These are phyloP conservation scores for Chiridota heheva DNA, from an alignment of 35 echinoderm and acorn worm genomes.

Conservation along the genomic window DNA sequence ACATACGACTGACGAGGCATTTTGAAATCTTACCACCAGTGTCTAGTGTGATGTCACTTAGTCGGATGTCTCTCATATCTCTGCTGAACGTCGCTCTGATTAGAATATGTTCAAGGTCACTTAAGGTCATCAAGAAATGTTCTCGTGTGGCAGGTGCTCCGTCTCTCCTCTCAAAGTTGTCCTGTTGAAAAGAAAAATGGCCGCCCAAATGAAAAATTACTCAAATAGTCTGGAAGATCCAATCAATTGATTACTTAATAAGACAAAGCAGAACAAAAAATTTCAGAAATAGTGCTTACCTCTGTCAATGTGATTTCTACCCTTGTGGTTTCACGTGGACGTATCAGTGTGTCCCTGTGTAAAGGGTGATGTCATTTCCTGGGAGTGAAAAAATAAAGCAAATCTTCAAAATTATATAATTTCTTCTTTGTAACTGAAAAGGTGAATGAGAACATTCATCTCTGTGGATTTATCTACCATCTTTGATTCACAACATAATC, in stretches of 20 bases:
- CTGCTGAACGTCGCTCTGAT: constrained; percentile 75
- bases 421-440: no score
- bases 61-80: constrained; percentile 53
- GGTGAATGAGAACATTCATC: no score
- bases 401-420: no score
- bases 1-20: not conserved
- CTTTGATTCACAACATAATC: no score
- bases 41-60: constrained; percentile 77
- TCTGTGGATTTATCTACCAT: no score
- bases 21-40: constrained; percentile 53
- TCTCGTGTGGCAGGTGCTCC: constrained; percentile 60
- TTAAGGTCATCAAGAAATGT: constrained; percentile 79
- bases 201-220: not conserved
- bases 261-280: not conserved
- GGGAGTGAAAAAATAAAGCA: constrained; percentile 26
- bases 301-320: constrained; percentile 65
- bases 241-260: not conserved
- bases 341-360: constrained; percentile 44
- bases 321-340: constrained; percentile 45
- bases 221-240: not conserved
- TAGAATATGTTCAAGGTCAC: constrained; percentile 83
- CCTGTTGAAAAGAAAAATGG: constrained; percentile 36
- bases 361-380: constrained; percentile 90
- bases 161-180: constrained; percentile 75
- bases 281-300: constrained; percentile 34